Evolutionary conservation across 2,113 vertebrate genomes (phyloP).

Genomic region (Odobenus rosmarus): DNA sequence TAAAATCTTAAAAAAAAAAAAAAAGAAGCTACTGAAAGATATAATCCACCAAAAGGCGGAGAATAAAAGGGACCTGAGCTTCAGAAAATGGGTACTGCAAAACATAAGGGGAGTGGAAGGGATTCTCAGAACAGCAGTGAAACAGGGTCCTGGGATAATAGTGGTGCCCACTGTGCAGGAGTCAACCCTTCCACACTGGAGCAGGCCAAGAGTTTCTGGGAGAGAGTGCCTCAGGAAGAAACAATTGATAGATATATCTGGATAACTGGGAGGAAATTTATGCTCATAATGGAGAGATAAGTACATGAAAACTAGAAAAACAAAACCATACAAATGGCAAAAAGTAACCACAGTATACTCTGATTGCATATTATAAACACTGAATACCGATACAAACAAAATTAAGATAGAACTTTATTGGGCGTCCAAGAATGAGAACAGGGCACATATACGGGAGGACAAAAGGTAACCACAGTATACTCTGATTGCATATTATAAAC

Average conservation of each 20-base stretch:
- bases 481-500: background rate
- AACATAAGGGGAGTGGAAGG: no score
- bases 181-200: no score
- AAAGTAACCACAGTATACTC: background rate
- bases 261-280: background rate
- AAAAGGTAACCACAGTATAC: background rate
- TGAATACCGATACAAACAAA: background rate
- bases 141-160: accelerated
- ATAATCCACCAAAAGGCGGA: background rate
- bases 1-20: no score
- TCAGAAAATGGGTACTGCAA: background rate
- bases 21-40: background rate
- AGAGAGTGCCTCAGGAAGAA: background rate
- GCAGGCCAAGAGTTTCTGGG: background rate
- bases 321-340: background rate
- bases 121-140: background rate
- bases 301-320: background rate
- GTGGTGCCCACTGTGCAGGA: background rate
- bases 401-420: no score
- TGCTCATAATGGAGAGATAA: background rate
- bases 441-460: background rate
- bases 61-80: background rate
- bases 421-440: no score
- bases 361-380: background rate
- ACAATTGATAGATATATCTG: background rate